Evolutionary conservation across 2,888 invertebrate genomes (phyloP).

Genomic region (Lacanobia oleracea): DNA sequence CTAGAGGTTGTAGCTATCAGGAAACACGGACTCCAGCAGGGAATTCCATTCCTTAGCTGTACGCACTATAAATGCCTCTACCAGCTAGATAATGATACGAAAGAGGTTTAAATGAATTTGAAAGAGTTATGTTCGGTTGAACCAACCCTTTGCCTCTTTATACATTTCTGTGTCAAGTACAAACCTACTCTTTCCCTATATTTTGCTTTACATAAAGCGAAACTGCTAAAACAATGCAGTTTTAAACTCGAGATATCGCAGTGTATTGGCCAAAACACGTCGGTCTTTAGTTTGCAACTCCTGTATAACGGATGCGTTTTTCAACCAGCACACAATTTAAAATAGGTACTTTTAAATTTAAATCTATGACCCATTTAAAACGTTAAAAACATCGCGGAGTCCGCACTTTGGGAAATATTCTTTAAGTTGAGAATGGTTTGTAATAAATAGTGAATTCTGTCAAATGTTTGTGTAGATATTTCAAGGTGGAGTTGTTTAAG

Average conservation of each 20-base stretch:
- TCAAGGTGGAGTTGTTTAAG: too few relatives aligned
- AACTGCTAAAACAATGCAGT: constrained; percentile 8
- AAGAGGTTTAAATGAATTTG: too few relatives aligned
- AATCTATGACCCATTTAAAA: constrained; percentile 51
- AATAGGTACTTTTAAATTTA: constrained; percentile 56
- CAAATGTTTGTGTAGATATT: constrained; percentile 12
- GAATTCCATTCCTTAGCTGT: too few relatives aligned
- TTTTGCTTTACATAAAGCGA: constrained; percentile 2
- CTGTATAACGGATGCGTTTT: constrained; percentile 46
- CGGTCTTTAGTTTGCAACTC: constrained; percentile 40
- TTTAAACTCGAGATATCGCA: constrained; percentile 23
- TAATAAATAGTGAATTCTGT: constrained; percentile 18
- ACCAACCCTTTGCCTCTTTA: too few relatives aligned
- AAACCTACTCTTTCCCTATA: constrained; percentile 1
- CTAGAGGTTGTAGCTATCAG: too few relatives aligned
- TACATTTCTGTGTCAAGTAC: background rate
- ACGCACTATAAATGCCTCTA: too few relatives aligned
- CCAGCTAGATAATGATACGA: too few relatives aligned
- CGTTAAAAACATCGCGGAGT: constrained; percentile 32
- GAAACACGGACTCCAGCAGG: too few relatives aligned
- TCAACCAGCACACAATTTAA: constrained; percentile 46
- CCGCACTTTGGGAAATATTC: constrained; percentile 43
- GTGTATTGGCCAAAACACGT: constrained; percentile 27
- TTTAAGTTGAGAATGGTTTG: constrained; percentile 25
- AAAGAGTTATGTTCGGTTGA: too few relatives aligned